These are phyloP conservation scores for Leptinotarsa defecta DNA, from an alignment of 1,140 invertebrate species.

Conservation along the genomic window DNA sequence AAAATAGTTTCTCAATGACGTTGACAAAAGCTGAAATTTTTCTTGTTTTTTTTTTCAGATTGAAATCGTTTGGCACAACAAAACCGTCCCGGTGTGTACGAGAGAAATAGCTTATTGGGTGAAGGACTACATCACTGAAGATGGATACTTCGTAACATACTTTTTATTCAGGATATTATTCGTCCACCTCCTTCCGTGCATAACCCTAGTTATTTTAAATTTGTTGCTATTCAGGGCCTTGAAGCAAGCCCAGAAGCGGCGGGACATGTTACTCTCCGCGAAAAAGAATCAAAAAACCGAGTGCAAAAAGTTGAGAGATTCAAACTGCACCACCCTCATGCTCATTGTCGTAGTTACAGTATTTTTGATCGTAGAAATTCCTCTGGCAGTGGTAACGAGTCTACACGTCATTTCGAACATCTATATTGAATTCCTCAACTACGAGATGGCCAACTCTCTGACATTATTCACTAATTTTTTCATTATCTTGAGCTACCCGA, in stretches of 20 bases:
- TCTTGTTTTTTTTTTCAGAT: constrained; percentile 45
- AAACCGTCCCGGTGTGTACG: constrained; percentile 64
- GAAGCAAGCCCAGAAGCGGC: constrained; percentile 76
- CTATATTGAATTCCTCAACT: constrained; percentile 74
- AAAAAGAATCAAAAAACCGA: constrained; percentile 84
- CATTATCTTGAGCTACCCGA: constrained; percentile 87
- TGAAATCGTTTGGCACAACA: constrained; percentile 63
- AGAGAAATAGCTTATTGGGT: constrained; percentile 70
- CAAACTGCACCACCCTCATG: constrained; percentile 93
- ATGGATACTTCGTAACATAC: constrained; percentile 81
- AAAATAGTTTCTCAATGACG: no score
- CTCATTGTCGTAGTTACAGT: constrained; percentile 92
- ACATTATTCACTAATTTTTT: constrained; percentile 90
- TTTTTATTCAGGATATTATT: constrained; percentile 87
- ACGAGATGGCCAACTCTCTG: constrained; percentile 78
- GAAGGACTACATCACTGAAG: constrained; percentile 62
- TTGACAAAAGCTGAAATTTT: neutral
- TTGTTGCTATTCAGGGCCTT: constrained; percentile 84
- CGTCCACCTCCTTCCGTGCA: constrained; percentile 88
- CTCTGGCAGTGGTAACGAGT: constrained; percentile 84
- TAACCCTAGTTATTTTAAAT: constrained; percentile 87
- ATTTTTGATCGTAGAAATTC: constrained; percentile 89
- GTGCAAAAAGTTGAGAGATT: constrained; percentile 80
- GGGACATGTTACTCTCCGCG: constrained; percentile 71
- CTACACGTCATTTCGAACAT: constrained; percentile 82